phyloP scores from a whole-genome alignment of 2,888 invertebrate species.

The Cyaniris semiargus region DNA sequence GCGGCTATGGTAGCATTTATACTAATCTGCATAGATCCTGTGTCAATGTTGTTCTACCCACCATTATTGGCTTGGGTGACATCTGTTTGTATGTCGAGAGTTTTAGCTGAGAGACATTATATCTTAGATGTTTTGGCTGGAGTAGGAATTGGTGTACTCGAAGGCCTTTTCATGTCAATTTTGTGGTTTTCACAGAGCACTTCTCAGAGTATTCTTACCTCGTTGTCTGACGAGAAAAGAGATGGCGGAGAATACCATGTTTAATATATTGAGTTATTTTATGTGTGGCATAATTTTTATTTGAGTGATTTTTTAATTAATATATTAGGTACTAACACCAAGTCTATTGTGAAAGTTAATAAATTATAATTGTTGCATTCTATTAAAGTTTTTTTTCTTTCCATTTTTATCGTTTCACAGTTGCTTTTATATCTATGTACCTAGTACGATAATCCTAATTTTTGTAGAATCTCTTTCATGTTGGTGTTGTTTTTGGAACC shows the following conservation, averaged over 20 bases:
- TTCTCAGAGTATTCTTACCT: conserved; percentile 80
- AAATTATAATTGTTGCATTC: background rate
- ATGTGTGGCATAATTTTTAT: background rate
- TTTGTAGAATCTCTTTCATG: too few relatives aligned
- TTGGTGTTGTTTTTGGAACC: too few relatives aligned
- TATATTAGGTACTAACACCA: conserved; percentile 31
- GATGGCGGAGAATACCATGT: conserved; percentile 86
- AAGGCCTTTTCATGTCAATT: conserved; percentile 82
- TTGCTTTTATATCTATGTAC: too few relatives aligned
- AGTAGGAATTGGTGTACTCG: conserved; percentile 84
- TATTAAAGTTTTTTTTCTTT: background rate
- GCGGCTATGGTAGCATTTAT: conserved; percentile 88
- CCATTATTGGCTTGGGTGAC: conserved; percentile 87
- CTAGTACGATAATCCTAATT: too few relatives aligned
- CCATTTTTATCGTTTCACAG: background rate
- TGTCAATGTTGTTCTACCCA: conserved; percentile 81
- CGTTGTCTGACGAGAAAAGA: conserved; percentile 84
- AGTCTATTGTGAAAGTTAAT: background rate
- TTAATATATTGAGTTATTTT: conserved; percentile 47
- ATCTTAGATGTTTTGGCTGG: conserved; percentile 92
- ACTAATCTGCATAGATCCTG: conserved; percentile 83
- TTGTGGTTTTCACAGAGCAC: conserved; percentile 86
- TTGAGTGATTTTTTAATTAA: background rate
- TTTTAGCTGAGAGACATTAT: conserved; percentile 92
- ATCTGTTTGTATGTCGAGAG: conserved; percentile 87